Percentiles rank a stretch among this genome's conserved stretches.
Evolutionary conservation across 2,888 invertebrate genomes (phyloP).

Genomic region (Melipona beecheii): DNA sequence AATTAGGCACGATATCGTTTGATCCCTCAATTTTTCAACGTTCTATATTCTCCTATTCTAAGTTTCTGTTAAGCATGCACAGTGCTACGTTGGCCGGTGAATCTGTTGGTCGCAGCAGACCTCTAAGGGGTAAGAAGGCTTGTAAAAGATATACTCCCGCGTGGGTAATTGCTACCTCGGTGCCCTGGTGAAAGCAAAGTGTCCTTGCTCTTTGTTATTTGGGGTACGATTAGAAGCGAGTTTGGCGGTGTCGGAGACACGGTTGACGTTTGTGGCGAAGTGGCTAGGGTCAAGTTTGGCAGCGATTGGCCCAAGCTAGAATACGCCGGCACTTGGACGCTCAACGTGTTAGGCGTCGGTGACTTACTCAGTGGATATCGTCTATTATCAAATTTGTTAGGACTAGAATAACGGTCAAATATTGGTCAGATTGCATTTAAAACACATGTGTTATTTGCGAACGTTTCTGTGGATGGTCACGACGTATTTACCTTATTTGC

Average conservation of each 20-base stretch:
- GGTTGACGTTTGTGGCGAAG: conserved; percentile 82
- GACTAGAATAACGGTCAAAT: conserved; percentile 52
- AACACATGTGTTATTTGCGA: not conserved
- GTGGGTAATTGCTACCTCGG: conserved; percentile 77
- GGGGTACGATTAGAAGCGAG: conserved; percentile 83
- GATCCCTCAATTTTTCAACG: not conserved
- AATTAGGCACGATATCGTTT: conserved; percentile 10
- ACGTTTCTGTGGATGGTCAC: too few species aligned
- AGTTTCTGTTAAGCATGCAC: conserved; percentile 43
- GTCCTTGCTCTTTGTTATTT: conserved; percentile 84
- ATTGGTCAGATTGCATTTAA: conserved; percentile 36
- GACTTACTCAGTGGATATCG: conserved; percentile 83
- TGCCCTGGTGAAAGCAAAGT: conserved; percentile 83
- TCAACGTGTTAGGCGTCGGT: conserved; percentile 89
- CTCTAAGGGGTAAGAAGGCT: conserved; percentile 89
- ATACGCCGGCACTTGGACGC: conserved; percentile 88
- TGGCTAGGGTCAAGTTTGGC: conserved; percentile 88
- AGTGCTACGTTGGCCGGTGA: conserved; percentile 33
- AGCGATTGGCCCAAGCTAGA: conserved; percentile 91
- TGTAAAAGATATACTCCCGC: conserved; percentile 82
- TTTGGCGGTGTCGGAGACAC: conserved; percentile 83
- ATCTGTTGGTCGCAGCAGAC: conserved; percentile 43
- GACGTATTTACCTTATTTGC: conserved; percentile 78
- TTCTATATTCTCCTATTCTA: conserved; percentile 33
- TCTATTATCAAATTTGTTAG: conserved; percentile 74